phyloP scores from a whole-genome alignment of 2,113 vertebrate genomes.

The Pelusios castaneus region DNA sequence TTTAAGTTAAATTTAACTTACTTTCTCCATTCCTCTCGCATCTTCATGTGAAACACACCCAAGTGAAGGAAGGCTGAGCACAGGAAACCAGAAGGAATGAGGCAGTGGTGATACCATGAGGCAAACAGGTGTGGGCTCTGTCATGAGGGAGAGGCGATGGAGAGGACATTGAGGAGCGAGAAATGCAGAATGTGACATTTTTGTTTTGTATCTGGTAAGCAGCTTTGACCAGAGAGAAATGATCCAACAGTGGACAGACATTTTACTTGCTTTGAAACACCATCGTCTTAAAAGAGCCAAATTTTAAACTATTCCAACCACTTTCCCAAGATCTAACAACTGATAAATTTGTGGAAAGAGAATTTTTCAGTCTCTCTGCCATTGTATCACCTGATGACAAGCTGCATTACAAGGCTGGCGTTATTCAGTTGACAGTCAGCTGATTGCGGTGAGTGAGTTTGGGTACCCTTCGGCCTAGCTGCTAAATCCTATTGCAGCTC shows the following conservation, averaged over 20 bases:
- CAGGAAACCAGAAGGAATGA: background rate
- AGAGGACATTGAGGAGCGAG: background rate
- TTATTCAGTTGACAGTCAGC: background rate
- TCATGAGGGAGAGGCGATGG: too few relatives aligned
- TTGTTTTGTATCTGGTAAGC: background rate
- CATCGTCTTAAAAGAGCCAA: background rate
- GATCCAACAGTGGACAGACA: background rate
- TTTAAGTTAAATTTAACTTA: background rate
- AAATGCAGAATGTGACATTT: background rate
- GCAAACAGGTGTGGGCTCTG: background rate
- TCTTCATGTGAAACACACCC: background rate
- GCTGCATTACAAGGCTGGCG: background rate
- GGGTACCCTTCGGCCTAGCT: background rate
- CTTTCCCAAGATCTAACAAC: background rate
- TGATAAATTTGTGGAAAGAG: background rate
- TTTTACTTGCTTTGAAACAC: background rate
- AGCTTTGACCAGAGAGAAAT: background rate
- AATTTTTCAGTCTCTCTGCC: background rate
- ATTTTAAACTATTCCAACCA: fast-evolving
- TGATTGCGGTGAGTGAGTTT: background rate
- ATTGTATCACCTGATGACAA: background rate
- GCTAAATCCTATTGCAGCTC: background rate
- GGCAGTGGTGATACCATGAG: background rate
- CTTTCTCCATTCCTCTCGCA: background rate
- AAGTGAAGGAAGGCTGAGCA: background rate